phyloP scores from a whole-genome alignment of 2,888 invertebrate species.

The Cosmia pyralina region DNA sequence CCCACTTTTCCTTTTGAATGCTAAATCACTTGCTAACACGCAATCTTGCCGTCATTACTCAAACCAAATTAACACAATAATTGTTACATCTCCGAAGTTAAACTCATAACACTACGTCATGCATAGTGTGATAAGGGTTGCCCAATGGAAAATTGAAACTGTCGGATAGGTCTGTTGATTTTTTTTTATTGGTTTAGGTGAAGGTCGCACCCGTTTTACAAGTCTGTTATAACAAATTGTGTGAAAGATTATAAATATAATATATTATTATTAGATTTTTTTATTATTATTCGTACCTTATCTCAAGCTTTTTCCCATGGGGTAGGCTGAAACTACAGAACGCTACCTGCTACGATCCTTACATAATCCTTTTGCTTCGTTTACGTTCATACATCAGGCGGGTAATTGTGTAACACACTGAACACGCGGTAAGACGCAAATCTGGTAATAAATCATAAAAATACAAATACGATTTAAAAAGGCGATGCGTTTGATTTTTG shows the following conservation, averaged over 20 bases:
- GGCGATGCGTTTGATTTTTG: too few relatives aligned
- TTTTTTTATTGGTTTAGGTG: background rate
- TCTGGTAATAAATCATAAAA: too few relatives aligned
- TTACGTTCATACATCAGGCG: background rate
- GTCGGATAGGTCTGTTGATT: background rate
- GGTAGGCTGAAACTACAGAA: background rate
- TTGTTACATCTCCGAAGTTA: conserved; percentile 56
- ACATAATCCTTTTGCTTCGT: background rate
- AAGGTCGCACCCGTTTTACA: background rate
- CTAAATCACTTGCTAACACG: conserved; percentile 50
- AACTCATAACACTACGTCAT: conserved; percentile 60
- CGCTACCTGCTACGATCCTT: background rate
- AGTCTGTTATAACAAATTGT: background rate
- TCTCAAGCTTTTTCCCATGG: background rate
- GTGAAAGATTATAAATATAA: background rate
- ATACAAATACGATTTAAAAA: too few relatives aligned
- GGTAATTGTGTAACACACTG: too few relatives aligned
- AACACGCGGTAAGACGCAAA: too few relatives aligned
- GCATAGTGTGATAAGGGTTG: conserved; percentile 45
- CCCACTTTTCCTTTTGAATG: conserved; percentile 40
- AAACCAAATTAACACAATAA: conserved; percentile 59
- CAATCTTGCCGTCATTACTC: conserved; percentile 52
- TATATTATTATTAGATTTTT: too few relatives aligned
- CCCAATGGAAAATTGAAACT: conserved; percentile 14
- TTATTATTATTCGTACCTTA: too few relatives aligned